phyloP scores from a whole-genome alignment of 1,140 invertebrate genomes.

The Eriosoma lanigerum region DNA sequence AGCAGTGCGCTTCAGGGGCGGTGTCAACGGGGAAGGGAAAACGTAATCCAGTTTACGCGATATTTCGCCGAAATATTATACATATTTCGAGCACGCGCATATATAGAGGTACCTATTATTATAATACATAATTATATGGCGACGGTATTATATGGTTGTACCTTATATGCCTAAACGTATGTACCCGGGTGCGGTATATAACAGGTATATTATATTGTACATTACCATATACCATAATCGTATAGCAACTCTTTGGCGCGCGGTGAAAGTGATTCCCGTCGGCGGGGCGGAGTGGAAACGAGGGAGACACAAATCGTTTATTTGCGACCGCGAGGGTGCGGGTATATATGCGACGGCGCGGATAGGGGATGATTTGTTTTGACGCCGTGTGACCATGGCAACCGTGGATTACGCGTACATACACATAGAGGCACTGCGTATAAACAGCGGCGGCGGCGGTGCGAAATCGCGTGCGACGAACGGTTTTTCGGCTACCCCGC shows the following conservation, averaged over 20 bases:
- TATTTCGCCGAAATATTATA: conserved; percentile 8
- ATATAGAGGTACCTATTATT: too few relatives aligned
- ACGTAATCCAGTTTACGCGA: conserved; percentile 29
- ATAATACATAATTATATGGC: too few relatives aligned
- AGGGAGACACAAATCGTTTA: conserved; percentile 43
- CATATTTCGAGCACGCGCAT: background rate
- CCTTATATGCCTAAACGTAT: background rate
- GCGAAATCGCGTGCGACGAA: conserved; percentile 24
- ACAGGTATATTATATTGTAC: background rate
- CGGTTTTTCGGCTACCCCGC: background rate
- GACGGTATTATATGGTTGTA: too few relatives aligned
- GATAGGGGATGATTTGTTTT: conserved; percentile 50
- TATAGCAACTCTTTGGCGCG: background rate
- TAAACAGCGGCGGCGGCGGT: background rate
- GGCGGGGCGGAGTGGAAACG: background rate
- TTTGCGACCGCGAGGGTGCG: conserved; percentile 11
- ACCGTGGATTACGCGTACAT: conserved; percentile 27
- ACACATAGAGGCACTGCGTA: too few relatives aligned
- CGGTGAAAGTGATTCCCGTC: background rate
- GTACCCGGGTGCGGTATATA: background rate
- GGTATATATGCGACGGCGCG: background rate
- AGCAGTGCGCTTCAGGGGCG: too few relatives aligned
- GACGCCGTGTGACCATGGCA: conserved; percentile 42
- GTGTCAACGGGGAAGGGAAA: background rate
- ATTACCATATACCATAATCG: too few relatives aligned